Conservation (phyloP, 1,140 invertebrate genomes). For the Brachionus sp. region DNA sequence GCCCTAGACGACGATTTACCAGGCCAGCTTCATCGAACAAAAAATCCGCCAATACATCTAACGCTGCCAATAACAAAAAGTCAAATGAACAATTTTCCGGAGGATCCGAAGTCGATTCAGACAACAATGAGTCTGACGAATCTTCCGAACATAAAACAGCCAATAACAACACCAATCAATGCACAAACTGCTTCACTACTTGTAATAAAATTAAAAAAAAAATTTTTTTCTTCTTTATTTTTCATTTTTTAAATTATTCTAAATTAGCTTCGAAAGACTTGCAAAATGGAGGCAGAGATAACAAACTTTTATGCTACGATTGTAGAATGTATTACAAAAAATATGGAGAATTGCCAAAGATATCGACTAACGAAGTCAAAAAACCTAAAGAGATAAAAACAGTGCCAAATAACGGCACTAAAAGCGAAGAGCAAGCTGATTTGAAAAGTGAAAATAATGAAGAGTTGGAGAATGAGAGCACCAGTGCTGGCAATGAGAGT, state of each 20-base stretch:
- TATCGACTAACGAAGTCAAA: neutral
- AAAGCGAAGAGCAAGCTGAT: neutral
- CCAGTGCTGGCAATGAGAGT: conserved; percentile 1
- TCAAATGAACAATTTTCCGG: conserved; percentile 50
- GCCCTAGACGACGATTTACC: conserved; percentile 74
- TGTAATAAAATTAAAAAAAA: neutral
- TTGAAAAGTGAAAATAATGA: neutral
- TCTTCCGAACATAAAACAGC: conserved; percentile 27
- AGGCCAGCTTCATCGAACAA: conserved; percentile 81
- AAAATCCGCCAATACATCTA: conserved; percentile 57
- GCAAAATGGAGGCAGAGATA: conserved; percentile 16
- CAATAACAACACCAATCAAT: neutral
- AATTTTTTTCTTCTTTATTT: neutral
- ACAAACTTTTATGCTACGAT: conserved; percentile 71
- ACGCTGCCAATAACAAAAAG: neutral
- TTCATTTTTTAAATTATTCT: neutral
- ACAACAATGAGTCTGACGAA: conserved; percentile 81
- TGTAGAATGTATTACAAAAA: conserved; percentile 77
- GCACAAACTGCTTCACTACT: conserved; percentile 36
- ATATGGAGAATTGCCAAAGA: conserved; percentile 70
- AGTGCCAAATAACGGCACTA: neutral
- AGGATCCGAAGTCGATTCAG: conserved; percentile 80
- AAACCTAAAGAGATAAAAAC: neutral
- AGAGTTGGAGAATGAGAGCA: neutral
- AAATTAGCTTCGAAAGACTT: conserved; percentile 31